A percentile compares a stretch with the other conserved stretches of the same genome.
phyloP scores from a whole-genome alignment of 2,113 vertebrate species.

The Sardina pilchardus region DNA sequence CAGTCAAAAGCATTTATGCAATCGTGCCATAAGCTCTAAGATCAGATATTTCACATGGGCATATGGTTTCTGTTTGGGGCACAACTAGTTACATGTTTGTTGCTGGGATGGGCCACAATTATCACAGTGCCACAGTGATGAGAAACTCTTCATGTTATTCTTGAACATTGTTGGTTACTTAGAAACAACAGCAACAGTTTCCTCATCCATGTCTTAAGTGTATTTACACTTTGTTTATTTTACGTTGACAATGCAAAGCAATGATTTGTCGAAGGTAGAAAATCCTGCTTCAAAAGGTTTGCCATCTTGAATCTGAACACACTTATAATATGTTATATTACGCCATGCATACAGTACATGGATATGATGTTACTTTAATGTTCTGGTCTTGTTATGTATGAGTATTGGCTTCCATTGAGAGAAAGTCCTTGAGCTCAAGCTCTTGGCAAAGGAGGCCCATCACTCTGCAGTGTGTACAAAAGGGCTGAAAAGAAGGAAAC shows the following conservation, averaged over 20 bases:
- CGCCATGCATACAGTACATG: too few relatives aligned
- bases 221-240: too few relatives aligned
- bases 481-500: neutral
- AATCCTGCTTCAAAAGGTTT: too few relatives aligned
- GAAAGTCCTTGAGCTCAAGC: neutral
- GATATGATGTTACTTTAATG: neutral
- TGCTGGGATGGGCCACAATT: neutral
- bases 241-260: too few relatives aligned
- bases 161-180: neutral
- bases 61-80: neutral
- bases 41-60: neutral
- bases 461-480: neutral
- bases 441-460: neutral
- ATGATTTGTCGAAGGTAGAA: too few relatives aligned
- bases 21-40: neutral
- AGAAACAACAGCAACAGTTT: neutral
- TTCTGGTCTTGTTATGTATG: neutral
- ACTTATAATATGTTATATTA: too few relatives aligned
- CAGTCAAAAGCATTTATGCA: neutral
- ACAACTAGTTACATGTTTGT: neutral
- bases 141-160: neutral
- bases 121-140: neutral
- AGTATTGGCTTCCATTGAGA: neutral
- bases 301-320: too few relatives aligned
- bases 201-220: too few relatives aligned